These are phyloP conservation scores for Nemotelus nigrinus DNA, from an alignment of 2,888 invertebrate genomes.

Conservation along the genomic window DNA sequence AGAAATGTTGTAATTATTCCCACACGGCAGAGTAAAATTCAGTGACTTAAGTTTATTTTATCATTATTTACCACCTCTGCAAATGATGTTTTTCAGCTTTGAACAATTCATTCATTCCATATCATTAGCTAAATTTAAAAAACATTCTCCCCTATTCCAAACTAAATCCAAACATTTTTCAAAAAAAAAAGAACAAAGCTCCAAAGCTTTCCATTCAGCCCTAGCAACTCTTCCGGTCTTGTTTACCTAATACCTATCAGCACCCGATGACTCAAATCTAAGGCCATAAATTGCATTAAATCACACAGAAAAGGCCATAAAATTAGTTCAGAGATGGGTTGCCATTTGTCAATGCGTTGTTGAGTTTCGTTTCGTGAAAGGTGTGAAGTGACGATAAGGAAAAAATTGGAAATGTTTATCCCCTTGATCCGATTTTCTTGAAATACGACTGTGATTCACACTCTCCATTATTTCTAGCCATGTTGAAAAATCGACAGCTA, in stretches of 20 bases:
- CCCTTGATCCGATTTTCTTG: conserved; percentile 50
- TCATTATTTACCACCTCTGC: no score
- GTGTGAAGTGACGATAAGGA: conserved; percentile 50
- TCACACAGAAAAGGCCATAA: conserved; percentile 49
- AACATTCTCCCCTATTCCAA: no score
- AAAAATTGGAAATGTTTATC: conserved; percentile 51
- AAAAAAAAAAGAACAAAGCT: no score
- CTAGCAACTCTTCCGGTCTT: background rate
- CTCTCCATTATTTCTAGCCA: conserved; percentile 44
- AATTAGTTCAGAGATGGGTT: conserved; percentile 48
- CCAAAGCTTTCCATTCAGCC: background rate
- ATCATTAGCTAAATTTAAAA: no score
- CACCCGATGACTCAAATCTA: conserved; percentile 32
- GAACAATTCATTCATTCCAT: no score
- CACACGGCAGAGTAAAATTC: no score
- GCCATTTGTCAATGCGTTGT: conserved; percentile 49
- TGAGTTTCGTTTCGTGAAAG: conserved; percentile 47
- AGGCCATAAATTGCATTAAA: conserved; percentile 49
- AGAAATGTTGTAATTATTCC: no score
- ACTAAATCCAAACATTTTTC: no score
- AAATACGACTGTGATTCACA: conserved; percentile 48
- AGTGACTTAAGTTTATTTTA: no score
- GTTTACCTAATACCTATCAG: background rate
- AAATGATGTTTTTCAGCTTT: no score
- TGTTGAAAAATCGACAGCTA: conserved; percentile 15